These are phyloP conservation scores for Stramonita haemastoma DNA, from an alignment of 2,888 invertebrate species.

Conservation along the genomic window DNA sequence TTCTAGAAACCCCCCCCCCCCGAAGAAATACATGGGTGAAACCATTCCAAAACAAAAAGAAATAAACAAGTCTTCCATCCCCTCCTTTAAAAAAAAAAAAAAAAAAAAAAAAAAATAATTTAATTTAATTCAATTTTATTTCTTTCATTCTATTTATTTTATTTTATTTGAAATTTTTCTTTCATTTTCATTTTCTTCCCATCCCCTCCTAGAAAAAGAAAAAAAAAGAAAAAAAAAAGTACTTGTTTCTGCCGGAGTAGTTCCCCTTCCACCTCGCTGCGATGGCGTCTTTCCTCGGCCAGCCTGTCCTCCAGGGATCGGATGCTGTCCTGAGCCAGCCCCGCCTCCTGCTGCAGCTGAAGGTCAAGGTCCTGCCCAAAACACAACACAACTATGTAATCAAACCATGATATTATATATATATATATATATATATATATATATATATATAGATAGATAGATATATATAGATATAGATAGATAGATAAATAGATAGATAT, in stretches of 20 bases:
- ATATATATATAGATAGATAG: not conserved
- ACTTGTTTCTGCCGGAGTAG: slow-evolving; percentile 78
- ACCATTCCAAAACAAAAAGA: too few relatives aligned
- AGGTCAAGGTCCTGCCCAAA: slow-evolving; percentile 77
- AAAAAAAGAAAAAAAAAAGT: not conserved
- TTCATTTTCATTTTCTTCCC: too few relatives aligned
- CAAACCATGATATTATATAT: not conserved
- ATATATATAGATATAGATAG: too few relatives aligned
- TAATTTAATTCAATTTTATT: too few relatives aligned
- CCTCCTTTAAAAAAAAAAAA: too few relatives aligned
- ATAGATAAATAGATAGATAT: not conserved
- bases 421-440: not conserved
- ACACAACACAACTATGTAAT: not conserved
- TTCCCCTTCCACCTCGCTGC: slow-evolving; percentile 78
- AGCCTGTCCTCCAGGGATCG: slow-evolving; percentile 79
- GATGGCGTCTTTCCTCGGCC: slow-evolving; percentile 76
- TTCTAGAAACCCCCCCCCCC: too few relatives aligned
- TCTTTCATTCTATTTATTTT: too few relatives aligned
- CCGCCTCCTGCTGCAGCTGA: slow-evolving; percentile 78
- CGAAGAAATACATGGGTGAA: too few relatives aligned
- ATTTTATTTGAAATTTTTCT: too few relatives aligned
- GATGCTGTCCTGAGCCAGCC: slow-evolving; percentile 77
- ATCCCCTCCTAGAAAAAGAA: not conserved
- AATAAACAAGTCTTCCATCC: too few relatives aligned
- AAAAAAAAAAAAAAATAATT: too few relatives aligned